phyloP scores from a whole-genome alignment of 2,113 vertebrate species.

The Setophaga kirtlandii region DNA sequence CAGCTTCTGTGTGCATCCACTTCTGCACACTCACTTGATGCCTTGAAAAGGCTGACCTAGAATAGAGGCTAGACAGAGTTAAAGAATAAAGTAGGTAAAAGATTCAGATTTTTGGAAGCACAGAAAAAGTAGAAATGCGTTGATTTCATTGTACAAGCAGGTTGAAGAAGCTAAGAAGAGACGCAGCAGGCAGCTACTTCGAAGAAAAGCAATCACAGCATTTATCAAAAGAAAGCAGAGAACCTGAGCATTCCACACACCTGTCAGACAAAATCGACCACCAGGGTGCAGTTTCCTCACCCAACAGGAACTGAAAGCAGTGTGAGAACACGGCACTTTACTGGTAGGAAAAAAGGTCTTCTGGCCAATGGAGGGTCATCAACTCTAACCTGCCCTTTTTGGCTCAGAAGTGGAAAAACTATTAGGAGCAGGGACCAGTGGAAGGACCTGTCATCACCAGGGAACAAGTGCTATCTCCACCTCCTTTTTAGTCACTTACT shows the following conservation, averaged over 20 bases:
- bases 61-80: neutral
- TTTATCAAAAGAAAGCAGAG: neutral
- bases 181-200: neutral
- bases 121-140: neutral
- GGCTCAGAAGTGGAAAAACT: neutral
- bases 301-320: neutral
- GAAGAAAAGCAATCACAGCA: neutral
- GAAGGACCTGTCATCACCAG: neutral
- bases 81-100: neutral
- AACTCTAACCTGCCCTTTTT: neutral
- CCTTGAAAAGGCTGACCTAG: neutral
- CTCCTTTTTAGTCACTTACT: neutral
- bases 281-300: neutral
- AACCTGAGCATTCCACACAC: neutral
- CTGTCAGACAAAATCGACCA: neutral
- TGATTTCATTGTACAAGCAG: neutral
- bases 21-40: neutral
- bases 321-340: rapidly evolving
- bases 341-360: neutral
- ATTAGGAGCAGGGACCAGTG: neutral
- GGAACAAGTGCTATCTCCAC: neutral
- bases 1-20: neutral
- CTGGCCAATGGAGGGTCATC: neutral
- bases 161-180: neutral
- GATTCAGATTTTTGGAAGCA: neutral